Conservation (phyloP, 1,140 invertebrate genomes). For the Coenobita brevimanus region DNA sequence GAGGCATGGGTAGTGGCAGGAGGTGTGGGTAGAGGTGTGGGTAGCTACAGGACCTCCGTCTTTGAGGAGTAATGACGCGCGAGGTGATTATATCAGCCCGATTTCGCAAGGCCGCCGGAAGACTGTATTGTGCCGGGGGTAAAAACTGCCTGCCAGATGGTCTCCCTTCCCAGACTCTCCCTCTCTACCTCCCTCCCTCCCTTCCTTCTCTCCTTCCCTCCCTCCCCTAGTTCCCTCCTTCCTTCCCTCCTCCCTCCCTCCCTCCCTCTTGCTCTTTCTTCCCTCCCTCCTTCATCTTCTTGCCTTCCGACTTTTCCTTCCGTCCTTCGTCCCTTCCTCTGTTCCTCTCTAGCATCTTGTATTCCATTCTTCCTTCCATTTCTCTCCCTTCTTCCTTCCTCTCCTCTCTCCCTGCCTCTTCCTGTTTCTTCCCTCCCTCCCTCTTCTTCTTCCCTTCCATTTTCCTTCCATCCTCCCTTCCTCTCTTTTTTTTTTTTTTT, state of each 20-base stretch:
- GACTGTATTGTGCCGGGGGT: neutral
- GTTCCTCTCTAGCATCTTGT: neutral
- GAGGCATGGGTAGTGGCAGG: neutral
- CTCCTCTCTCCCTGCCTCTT: conserved; percentile 4
- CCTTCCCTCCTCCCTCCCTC: no score
- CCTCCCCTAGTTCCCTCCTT: neutral
- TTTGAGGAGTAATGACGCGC: conserved; percentile 19
- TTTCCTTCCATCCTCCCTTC: neutral
- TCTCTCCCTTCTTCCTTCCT: neutral
- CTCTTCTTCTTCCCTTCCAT: no score
- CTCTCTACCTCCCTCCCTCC: no score
- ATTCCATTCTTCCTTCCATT: neutral
- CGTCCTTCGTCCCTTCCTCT: no score
- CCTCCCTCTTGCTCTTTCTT: no score
- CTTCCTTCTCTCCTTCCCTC: conserved; percentile 16
- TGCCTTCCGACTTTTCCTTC: no score
- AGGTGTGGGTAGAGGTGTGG: neutral
- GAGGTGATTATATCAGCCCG: conserved; percentile 10
- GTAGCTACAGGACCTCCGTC: neutral
- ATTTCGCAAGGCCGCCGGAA: conserved; percentile 24
- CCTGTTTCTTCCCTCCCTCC: neutral
- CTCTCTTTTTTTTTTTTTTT: neutral
- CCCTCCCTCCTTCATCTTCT: no score
- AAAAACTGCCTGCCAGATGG: conserved; percentile 11
- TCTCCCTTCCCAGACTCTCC: neutral